These are phyloP conservation scores for Echinarachnius parma DNA, from an alignment of 53 echinoderm and acorn worm genomes.

Conservation along the genomic window DNA sequence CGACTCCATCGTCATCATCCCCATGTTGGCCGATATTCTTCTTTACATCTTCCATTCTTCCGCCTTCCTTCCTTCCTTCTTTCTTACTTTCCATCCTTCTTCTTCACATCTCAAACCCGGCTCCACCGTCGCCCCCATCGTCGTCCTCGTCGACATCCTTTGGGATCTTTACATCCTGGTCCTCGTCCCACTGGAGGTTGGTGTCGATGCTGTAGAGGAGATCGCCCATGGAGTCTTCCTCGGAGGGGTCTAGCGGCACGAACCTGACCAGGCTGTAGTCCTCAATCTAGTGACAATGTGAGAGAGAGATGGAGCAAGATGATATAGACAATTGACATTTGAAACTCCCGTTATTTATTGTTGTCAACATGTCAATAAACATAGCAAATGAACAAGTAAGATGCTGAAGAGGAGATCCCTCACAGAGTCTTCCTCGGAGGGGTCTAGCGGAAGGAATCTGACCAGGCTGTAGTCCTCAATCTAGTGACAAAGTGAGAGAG, in stretches of 20 bases:
- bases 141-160: constrained; percentile 68
- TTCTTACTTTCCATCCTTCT: too few species aligned
- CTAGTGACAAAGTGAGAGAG: constrained; percentile 37
- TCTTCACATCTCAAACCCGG: too few species aligned
- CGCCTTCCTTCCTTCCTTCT: too few species aligned
- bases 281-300: constrained; percentile 59
- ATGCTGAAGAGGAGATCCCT: constrained; percentile 83
- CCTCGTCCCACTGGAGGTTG: constrained; percentile 72
- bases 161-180: constrained; percentile 73
- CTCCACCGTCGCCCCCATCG: constrained; percentile 43
- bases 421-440: constrained; percentile 83
- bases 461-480: constrained; percentile 98
- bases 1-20: too few species aligned
- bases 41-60: too few species aligned
- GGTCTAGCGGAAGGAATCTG: constrained; percentile 81
- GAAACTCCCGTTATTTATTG: too few species aligned
- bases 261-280: constrained; percentile 94
- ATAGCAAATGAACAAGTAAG: too few species aligned
- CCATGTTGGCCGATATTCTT: too few species aligned
- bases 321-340: background rate
- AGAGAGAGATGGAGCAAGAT: background rate
- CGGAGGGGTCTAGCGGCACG: constrained; percentile 78
- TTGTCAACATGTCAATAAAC: too few species aligned
- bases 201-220: constrained; percentile 81
- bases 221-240: constrained; percentile 79